Evolutionary conservation across 1,140 invertebrate genomes (phyloP).

Genomic region (Papilio xuthus): DNA sequence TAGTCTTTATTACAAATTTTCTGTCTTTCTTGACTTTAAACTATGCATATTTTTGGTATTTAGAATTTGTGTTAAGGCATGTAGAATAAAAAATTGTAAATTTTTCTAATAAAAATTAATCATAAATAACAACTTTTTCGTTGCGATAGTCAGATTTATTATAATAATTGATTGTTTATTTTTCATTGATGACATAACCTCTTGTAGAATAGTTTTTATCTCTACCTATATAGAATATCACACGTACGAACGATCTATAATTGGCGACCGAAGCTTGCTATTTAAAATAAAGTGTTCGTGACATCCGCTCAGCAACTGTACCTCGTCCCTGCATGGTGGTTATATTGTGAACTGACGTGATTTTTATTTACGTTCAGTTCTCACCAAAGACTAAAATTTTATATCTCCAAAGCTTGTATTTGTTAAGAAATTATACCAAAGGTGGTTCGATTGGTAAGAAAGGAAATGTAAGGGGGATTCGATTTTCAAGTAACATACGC

Average conservation of each 20-base stretch:
- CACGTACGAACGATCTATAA: constrained; percentile 12
- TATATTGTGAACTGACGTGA: constrained; percentile 2
- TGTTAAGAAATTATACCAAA: background rate
- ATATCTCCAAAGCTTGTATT: background rate
- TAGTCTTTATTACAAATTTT: constrained; percentile 2
- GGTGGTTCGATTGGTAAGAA: background rate
- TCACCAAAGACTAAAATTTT: background rate
- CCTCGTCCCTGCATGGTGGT: constrained; percentile 6
- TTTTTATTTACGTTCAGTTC: background rate
- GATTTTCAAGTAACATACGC: background rate
- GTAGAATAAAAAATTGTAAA: background rate
- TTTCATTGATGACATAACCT: too few relatives aligned
- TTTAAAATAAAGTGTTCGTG: constrained; percentile 30
- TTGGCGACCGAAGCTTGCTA: constrained; percentile 19
- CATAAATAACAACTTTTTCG: background rate
- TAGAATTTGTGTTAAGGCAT: background rate
- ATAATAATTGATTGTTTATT: background rate
- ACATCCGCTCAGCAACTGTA: constrained; percentile 30
- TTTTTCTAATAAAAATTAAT: too few relatives aligned
- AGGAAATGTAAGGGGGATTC: background rate
- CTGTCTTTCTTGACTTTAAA: background rate
- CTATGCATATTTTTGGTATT: background rate
- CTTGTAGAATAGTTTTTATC: too few relatives aligned
- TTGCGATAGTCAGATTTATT: background rate
- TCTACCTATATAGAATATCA: background rate